Evolutionary conservation across 2,888 invertebrate species (phyloP), one percentile per base, ranked within the genome.

Genomic region (Polyommatus icarus): DNA sequence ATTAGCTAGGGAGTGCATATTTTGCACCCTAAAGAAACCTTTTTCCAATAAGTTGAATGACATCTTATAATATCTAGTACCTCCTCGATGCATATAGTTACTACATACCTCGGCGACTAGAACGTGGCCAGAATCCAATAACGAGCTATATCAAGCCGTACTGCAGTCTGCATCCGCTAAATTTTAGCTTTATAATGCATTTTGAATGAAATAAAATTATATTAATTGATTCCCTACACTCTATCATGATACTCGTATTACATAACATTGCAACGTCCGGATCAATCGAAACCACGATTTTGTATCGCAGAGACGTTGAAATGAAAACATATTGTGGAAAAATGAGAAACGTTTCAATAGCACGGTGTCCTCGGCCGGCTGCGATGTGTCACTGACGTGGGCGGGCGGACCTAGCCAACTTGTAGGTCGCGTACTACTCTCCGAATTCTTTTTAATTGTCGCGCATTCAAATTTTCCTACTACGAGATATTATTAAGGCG

Each of bases 311-410:
- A 67, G 67, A 29, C 15, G 24, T 67, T 61, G 8, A 12, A 67
- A 67, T 32, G 29, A 61, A 29, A 67, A 67, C 29, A 67, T 67
- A 29, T 29, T 67, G 54, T 54, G 7, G 50, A 15, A 29, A 73
- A 54, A 73, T 29, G 73, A 73, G 29, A 75, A 54, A 32, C 18
- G 75, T 75, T 75, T 54, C 54, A 75, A 75, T 54, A 20, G 54
- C 54, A 78, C 76, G 77, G 76, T 73, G 79, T 78, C 77, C 77
- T 79, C 77, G 79, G 77, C 79, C 81, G 72, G 81, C 80, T 81
- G 79, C 81, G 83, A 82, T 82, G 81, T 81, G 82, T 81, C 80
- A 81, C 79, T 20, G 79, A 77, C 79, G 83, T 81, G 83, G 82
- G 81, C 78, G 81, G 78, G 79, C 79, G 77, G 78, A 76, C 76